Evolutionary conservation across 2,797 vertebrate genomes (phyloP).

Genomic region (Gobionotothen gibberifrons): DNA sequence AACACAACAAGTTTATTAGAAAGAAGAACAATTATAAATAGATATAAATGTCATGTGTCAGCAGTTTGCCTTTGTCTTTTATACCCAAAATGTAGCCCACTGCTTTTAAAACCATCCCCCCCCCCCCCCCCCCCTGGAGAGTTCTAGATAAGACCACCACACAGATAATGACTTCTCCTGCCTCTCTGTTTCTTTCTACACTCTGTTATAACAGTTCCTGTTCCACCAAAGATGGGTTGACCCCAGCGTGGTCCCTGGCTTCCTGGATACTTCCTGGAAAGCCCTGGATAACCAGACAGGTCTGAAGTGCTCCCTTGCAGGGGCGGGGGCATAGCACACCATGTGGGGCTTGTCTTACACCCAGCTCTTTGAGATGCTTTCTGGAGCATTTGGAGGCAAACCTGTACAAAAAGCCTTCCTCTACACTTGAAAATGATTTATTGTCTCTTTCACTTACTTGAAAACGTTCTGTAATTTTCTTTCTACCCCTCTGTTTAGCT

Average conservation of each 20-base stretch:
- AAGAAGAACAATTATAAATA: slow-evolving; percentile 31
- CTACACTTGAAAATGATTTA: slow-evolving; percentile 30
- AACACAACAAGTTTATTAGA: slow-evolving; percentile 26
- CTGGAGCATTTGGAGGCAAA: slow-evolving; percentile 42
- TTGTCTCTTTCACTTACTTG: slow-evolving; percentile 22
- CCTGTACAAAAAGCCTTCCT: slow-evolving; percentile 18
- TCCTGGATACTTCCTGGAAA: slow-evolving; percentile 67
- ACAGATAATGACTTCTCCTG: slow-evolving; percentile 77
- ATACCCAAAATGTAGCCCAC: slow-evolving; percentile 28
- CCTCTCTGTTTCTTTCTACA: slow-evolving; percentile 38
- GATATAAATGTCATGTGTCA: slow-evolving; percentile 26
- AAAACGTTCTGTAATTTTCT: slow-evolving; percentile 25
- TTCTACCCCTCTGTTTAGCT: slow-evolving; percentile 8
- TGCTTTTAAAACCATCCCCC: slow-evolving; percentile 23
- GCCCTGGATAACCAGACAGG: slow-evolving; percentile 47
- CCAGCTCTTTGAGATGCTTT: slow-evolving; percentile 40
- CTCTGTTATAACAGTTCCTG: slow-evolving; percentile 46
- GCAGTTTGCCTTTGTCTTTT: slow-evolving; percentile 32
- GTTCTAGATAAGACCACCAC: slow-evolving; percentile 56
- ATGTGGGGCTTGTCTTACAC: slow-evolving; percentile 31
- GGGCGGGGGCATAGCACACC: slow-evolving; percentile 31
- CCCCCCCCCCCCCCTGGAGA: slow-evolving; percentile 40
- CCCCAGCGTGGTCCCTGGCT: slow-evolving; percentile 55
- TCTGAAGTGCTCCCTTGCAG: slow-evolving; percentile 31
- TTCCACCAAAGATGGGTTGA: slow-evolving; percentile 61